These are phyloP conservation scores for Channa striata DNA, from an alignment of 2,797 vertebrate species.

Conservation along the genomic window DNA sequence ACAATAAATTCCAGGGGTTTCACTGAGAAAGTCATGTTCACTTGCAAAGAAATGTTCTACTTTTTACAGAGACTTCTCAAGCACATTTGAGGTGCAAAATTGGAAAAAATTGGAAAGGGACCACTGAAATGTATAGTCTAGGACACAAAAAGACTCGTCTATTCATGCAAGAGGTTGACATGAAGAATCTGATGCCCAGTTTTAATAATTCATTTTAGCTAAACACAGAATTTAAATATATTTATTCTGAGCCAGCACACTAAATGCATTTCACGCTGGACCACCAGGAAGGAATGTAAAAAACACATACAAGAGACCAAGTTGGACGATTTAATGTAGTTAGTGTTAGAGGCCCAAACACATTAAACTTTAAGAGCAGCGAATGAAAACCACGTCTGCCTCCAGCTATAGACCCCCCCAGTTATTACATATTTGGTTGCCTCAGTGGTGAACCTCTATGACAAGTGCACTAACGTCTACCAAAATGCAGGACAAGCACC, in stretches of 20 bases:
- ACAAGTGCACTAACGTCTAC: conserved; percentile 1
- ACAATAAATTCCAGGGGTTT: conserved; percentile 60
- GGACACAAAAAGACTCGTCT: conserved; percentile 20
- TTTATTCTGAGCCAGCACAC: conserved; percentile 22
- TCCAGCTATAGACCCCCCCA: not conserved
- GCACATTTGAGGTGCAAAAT: conserved; percentile 46
- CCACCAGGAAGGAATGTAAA: conserved; percentile 48
- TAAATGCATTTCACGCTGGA: conserved; percentile 21
- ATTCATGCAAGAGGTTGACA: conserved; percentile 14
- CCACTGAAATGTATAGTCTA: conserved; percentile 59
- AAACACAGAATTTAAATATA: conserved; percentile 56
- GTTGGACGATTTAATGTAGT: not conserved
- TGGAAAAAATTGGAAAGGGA: conserved; percentile 45
- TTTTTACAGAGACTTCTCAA: conserved; percentile 32
- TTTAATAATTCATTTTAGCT: conserved; percentile 42
- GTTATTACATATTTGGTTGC: conserved; percentile 6
- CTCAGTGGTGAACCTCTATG: conserved; percentile 1
- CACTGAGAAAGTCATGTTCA: conserved; percentile 64
- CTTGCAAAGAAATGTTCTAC: conserved; percentile 59
- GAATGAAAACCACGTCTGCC: not conserved
- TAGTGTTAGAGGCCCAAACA: conserved; percentile 27
- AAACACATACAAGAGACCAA: not conserved
- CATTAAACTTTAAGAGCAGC: not conserved
- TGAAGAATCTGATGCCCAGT: conserved; percentile 2
- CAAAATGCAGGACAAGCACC: conserved; percentile 1